A percentile compares a stretch with the other conserved stretches of the same genome.
phyloP scores from a whole-genome alignment of 2,888 invertebrate genomes.

The Macropis europaea region DNA sequence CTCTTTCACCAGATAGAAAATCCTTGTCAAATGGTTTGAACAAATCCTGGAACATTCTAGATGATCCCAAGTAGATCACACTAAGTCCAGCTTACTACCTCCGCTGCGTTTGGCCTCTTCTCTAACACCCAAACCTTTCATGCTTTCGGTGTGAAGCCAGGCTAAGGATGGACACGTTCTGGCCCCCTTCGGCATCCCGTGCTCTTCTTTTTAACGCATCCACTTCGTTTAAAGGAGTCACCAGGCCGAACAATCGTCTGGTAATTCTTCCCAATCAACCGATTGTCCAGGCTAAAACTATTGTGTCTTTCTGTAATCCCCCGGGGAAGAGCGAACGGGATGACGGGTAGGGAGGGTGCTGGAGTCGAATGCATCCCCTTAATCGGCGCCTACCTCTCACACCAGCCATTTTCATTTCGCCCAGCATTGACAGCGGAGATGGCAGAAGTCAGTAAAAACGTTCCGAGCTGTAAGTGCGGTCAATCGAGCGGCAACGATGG shows the following conservation, averaged over 20 bases:
- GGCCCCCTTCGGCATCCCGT: conserved; percentile 71
- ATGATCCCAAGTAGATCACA: too few relatives aligned
- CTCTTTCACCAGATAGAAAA: too few relatives aligned
- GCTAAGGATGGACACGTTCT: conserved; percentile 56
- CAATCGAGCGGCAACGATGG: conserved; percentile 70
- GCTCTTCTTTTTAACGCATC: conserved; percentile 56
- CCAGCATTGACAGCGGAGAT: conserved; percentile 31
- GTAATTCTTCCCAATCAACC: conserved; percentile 77
- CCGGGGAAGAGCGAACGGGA: too few relatives aligned
- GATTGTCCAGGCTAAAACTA: conserved; percentile 76
- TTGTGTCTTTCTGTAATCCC: conserved; percentile 65
- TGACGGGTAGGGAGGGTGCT: neutral
- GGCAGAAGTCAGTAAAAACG: conserved; percentile 55
- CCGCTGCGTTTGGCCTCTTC: neutral
- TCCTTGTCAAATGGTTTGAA: too few relatives aligned
- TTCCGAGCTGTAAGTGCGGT: conserved; percentile 60
- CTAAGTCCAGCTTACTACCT: neutral
- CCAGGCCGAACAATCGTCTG: conserved; percentile 71
- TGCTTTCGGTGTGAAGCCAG: conserved; percentile 67
- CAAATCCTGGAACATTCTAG: too few relatives aligned
- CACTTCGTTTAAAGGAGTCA: conserved; percentile 65
- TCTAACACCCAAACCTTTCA: too few relatives aligned
- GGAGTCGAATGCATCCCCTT: conserved; percentile 49
- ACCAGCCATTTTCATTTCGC: conserved; percentile 4
- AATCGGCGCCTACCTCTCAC: conserved; percentile 42